Evolutionary conservation across 2,113 vertebrate genomes (phyloP).

Genomic region (Lepus timidus): DNA sequence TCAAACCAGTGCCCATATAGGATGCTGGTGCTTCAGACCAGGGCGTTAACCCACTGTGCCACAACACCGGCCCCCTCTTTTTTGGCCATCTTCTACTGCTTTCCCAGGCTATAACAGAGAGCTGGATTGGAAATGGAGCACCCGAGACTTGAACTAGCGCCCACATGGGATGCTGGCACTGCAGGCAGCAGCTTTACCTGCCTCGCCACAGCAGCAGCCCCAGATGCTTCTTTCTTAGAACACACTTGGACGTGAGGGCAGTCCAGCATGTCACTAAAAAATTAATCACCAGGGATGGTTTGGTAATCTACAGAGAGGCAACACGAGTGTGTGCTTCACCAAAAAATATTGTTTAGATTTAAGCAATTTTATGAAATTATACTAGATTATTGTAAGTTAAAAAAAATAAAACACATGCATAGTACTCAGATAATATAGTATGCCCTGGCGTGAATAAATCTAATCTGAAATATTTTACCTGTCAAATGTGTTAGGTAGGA

Average conservation of each 20-base stretch:
- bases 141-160: too few species aligned
- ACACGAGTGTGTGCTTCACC: slow-evolving; percentile 12
- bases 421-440: background rate
- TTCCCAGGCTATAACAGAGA: too few species aligned
- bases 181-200: too few species aligned
- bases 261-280: background rate
- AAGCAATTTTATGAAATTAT: background rate
- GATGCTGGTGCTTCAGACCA: too few species aligned
- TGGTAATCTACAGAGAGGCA: background rate
- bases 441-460: background rate
- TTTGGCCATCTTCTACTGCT: too few species aligned
- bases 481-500: background rate
- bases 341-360: slow-evolving; percentile 48
- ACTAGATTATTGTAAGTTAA: slow-evolving; percentile 27
- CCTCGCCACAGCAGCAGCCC: background rate
- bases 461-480: background rate
- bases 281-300: background rate
- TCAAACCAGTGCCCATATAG: too few species aligned
- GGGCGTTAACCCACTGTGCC: too few species aligned
- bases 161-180: too few species aligned
- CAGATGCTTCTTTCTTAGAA: slow-evolving; percentile 11
- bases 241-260: background rate
- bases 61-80: too few species aligned
- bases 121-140: too few species aligned
- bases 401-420: background rate